These are phyloP conservation scores for Zosterops pallidus DNA, from an alignment of 2,113 vertebrate species.

Conservation along the genomic window DNA sequence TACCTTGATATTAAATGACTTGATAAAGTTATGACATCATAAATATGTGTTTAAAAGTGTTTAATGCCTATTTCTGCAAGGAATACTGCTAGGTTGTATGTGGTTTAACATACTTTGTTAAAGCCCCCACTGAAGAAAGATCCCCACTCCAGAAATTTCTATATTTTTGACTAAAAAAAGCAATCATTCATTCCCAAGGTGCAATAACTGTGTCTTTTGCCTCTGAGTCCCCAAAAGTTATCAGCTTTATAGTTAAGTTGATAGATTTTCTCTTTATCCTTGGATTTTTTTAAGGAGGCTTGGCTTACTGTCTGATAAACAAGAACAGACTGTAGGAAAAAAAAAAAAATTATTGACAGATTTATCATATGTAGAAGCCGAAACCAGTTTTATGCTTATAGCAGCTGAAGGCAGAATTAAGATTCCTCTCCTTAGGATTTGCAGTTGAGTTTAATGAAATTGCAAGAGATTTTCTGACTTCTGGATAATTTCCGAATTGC, in stretches of 20 bases:
- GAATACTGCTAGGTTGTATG: background rate
- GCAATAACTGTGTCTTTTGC: background rate
- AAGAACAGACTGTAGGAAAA: background rate
- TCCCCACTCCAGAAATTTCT: background rate
- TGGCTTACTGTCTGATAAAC: background rate
- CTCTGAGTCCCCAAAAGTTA: background rate
- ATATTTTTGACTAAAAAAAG: background rate
- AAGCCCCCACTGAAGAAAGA: background rate
- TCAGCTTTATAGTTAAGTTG: background rate
- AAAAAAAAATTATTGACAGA: background rate
- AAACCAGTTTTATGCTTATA: background rate
- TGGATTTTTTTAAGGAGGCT: background rate
- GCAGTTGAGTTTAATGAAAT: background rate
- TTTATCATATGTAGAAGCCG: background rate
- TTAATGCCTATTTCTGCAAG: background rate
- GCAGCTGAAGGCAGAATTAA: background rate
- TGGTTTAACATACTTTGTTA: background rate
- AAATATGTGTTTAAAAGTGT: background rate
- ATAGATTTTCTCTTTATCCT: background rate
- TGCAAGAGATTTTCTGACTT: background rate
- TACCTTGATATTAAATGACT: background rate
- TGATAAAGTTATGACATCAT: background rate
- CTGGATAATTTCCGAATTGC: background rate
- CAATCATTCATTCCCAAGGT: background rate
- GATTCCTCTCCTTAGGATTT: background rate